These are phyloP conservation scores for Epinotia bilunana DNA, from an alignment of 2,888 invertebrate genomes.

Conservation along the genomic window DNA sequence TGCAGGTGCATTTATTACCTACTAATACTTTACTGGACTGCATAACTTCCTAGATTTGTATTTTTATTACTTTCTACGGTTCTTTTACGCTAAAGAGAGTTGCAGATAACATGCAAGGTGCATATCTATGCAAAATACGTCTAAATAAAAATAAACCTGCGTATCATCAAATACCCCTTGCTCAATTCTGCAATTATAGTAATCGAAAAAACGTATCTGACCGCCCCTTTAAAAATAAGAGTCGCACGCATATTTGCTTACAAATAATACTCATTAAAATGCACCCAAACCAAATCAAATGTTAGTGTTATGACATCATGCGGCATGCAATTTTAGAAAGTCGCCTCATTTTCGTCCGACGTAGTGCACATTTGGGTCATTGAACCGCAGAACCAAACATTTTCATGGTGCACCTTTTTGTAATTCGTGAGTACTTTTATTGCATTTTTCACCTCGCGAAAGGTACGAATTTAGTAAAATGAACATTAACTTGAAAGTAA, in stretches of 20 bases:
- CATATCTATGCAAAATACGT: too few species aligned
- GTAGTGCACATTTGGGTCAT: conserved; percentile 78
- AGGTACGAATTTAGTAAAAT: too few species aligned
- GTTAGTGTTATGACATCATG: conserved; percentile 56
- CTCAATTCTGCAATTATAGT: background rate
- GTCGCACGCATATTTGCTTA: background rate
- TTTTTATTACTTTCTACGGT: too few species aligned
- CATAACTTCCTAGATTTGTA: too few species aligned
- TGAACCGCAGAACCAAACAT: conserved; percentile 60
- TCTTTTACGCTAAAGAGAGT: too few species aligned
- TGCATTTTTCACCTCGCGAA: background rate
- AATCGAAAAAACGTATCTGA: background rate
- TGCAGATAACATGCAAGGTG: too few species aligned
- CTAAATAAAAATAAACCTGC: too few species aligned
- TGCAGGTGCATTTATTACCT: too few species aligned
- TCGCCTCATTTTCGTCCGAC: conserved; percentile 70
- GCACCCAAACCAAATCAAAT: too few species aligned
- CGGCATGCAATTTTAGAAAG: conserved; percentile 79
- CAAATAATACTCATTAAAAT: conserved; percentile 13
- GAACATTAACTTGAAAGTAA: too few species aligned
- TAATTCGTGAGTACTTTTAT: background rate
- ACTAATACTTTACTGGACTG: too few species aligned
- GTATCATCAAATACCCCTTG: too few species aligned
- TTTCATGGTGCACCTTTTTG: conserved; percentile 62
- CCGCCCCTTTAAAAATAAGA: background rate